Evolutionary conservation across 1,140 invertebrate genomes (phyloP), one percentile per base, ranked within the genome.

Genomic region (Chymomyza costata): DNA sequence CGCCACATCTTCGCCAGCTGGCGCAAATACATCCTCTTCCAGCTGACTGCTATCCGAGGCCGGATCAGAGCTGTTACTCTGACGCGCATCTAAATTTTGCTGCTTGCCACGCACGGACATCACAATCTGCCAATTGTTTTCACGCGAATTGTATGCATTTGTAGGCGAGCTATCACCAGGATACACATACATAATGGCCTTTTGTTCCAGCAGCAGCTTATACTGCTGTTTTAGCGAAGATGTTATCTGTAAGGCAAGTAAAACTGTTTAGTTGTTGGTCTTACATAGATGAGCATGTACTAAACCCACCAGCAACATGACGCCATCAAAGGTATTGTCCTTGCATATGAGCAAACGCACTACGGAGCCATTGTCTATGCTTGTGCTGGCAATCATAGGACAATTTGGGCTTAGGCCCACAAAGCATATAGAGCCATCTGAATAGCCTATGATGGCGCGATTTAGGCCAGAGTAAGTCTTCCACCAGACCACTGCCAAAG

Each of bases 361-460:
- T 40, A 94, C 88, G 14, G 86, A 82, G 31, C 89, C 90, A 43
- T 87, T 88, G 7, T 84, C 69, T 35, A 93, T 87, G 41, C 88
- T 87, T n/a, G 91, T 90, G 32, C 87, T 88, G 19, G 90, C 89
- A 19, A 93, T 88, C 81, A 90, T 89, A 17, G 89, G 87, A n/a
- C 91, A 90, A 78, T 87, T 90, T 1, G 84, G 84, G 32, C 89
- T 88, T 8, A 94, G 86, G 82, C 92, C 91, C 38, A 94, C 87
- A 82, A 94, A 90, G 37, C 89, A 86, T 58, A 94, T 88, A 54
- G 91, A 90, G 14, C 93, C 93, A 64, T 89, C 87, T 65, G 92
- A 91, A 45, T 91, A 92, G 17, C 92, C 92, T 55, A 93, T 87
- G 31, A 94, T 88, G 19, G 90, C 92, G 46, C 88, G 88, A 55